Conservation (phyloP, 2,888 invertebrate species). For the Sturmia bella region DNA sequence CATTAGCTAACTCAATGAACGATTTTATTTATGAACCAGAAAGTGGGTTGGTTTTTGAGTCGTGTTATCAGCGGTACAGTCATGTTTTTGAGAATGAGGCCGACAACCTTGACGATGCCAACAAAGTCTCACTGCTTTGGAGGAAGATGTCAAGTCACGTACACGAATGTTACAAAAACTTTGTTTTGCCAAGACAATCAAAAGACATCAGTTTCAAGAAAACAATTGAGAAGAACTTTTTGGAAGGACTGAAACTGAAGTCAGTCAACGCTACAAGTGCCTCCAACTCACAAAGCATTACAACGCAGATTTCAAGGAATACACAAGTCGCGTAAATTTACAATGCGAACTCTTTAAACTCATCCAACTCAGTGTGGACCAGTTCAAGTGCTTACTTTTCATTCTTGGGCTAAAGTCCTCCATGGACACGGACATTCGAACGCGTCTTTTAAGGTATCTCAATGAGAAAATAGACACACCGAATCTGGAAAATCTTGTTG, state of each 20-base stretch:
- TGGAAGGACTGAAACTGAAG: no score
- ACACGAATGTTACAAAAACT: neutral
- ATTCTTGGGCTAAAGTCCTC: neutral
- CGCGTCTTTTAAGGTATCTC: no score
- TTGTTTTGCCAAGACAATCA: neutral
- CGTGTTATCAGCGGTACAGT: no score
- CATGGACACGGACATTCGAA: no score
- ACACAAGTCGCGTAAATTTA: no score
- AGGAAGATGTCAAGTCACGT: neutral
- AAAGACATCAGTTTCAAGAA: neutral
- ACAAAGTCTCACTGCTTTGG: slow-evolving; percentile 3
- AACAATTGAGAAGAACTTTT: neutral
- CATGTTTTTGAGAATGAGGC: slow-evolving; percentile 1
- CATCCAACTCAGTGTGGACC: neutral
- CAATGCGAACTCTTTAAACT: neutral
- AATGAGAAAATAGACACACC: neutral
- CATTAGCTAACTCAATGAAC: slow-evolving; percentile 4
- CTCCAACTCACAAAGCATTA: no score
- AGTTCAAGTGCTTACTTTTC: slow-evolving; percentile 3
- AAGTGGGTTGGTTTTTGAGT: no score
- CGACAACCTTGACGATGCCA: neutral
- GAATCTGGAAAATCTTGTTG: neutral
- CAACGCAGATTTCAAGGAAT: no score
- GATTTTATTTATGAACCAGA: no score
- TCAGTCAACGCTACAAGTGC: no score